Evolutionary conservation across 2,797 vertebrate species (phyloP).

Genomic region (Anas bernieri): DNA sequence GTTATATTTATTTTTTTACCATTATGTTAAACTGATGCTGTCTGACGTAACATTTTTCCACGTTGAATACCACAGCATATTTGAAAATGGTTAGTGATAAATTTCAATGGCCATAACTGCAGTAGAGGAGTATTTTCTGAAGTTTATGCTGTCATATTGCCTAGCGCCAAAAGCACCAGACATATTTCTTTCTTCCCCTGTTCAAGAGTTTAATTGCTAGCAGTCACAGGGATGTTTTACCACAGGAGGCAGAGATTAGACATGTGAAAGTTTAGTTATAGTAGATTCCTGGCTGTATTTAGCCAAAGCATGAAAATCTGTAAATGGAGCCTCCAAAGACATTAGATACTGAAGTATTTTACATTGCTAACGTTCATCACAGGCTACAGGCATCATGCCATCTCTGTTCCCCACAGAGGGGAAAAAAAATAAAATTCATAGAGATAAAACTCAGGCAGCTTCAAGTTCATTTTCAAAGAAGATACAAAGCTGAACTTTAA

Average conservation of each 20-base stretch:
- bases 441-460: not conserved
- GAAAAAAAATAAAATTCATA: too few relatives aligned
- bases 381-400: not conserved
- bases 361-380: not conserved
- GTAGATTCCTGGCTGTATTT: not conserved
- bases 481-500: not conserved
- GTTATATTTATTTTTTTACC: not conserved
- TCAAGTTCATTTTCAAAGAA: conserved; percentile 18
- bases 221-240: not conserved
- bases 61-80: not conserved
- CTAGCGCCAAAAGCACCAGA: not conserved
- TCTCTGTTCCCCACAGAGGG: not conserved
- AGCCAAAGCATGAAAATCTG: not conserved
- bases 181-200: not conserved
- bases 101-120: not conserved
- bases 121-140: not conserved
- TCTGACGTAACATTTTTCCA: not conserved
- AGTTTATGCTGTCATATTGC: not conserved
- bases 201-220: not conserved
- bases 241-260: not conserved
- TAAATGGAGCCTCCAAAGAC: not conserved
- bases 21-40: not conserved
- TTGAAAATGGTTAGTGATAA: not conserved
- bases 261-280: not conserved
- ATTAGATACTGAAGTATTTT: not conserved